Evolutionary conservation across 2,113 vertebrate genomes (phyloP).

Genomic region (Pomatostomus ruficeps): DNA sequence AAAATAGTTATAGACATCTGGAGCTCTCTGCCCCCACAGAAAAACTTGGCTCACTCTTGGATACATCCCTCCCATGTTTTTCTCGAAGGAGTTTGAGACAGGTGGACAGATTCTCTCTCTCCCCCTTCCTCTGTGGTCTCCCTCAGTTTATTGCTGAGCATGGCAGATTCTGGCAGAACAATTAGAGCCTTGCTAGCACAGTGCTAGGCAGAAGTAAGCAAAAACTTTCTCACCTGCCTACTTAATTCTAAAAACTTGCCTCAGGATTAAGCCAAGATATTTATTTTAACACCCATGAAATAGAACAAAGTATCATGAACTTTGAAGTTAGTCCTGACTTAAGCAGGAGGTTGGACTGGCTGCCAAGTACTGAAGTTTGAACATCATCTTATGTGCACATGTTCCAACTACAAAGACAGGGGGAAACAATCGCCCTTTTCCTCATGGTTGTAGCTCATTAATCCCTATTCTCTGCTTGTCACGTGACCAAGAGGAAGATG

Average conservation of each 20-base stretch:
- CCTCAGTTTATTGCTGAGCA: neutral
- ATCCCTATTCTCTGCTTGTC: constrained; percentile 2
- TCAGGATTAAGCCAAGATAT: neutral
- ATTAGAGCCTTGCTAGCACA: neutral
- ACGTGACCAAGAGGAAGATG: neutral
- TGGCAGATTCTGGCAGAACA: neutral
- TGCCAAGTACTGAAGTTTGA: neutral
- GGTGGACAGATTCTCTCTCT: neutral
- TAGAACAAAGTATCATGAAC: neutral
- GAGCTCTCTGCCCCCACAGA: neutral
- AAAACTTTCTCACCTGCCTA: neutral
- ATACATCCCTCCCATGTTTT: neutral
- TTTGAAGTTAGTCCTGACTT: neutral
- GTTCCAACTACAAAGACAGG: neutral
- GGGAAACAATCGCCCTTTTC: constrained; percentile 1
- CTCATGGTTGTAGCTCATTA: constrained; percentile 28
- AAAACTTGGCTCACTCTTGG: neutral
- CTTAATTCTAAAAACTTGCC: neutral
- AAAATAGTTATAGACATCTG: neutral
- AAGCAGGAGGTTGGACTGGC: neutral
- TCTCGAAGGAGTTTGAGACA: neutral
- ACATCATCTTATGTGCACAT: neutral
- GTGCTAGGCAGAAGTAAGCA: neutral
- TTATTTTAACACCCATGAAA: neutral
- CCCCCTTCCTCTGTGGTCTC: neutral